Percentiles rank a stretch among this genome's conserved stretches.
Conservation (phyloP, 2,113 vertebrate species). For the Saccopteryx bilineata region DNA sequence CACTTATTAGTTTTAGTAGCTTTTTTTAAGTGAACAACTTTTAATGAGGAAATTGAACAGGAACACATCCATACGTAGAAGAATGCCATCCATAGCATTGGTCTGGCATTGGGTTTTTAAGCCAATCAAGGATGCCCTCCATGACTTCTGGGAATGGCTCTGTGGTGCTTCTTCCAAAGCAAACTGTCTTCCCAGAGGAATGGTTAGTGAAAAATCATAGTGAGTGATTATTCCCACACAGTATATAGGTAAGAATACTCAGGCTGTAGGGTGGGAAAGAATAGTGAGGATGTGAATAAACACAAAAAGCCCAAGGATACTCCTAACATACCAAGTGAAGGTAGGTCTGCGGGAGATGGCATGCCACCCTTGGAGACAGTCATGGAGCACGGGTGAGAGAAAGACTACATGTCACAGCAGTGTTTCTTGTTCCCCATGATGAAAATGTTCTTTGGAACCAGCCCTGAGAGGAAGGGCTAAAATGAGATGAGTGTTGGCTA, state of each 20-base stretch:
- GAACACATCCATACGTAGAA: background rate
- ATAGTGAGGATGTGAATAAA: conserved; percentile 8
- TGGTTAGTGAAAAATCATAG: background rate
- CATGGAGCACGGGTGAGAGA: background rate
- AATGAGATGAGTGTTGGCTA: background rate
- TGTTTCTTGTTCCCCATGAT: background rate
- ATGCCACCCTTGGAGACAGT: background rate
- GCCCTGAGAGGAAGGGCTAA: background rate
- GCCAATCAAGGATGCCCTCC: background rate
- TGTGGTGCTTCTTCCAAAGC: conserved; percentile 6
- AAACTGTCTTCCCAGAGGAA: conserved; percentile 22
- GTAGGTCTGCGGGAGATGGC: background rate
- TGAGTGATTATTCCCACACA: background rate
- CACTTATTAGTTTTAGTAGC: conserved; percentile 44
- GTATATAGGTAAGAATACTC: background rate
- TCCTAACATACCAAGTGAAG: background rate
- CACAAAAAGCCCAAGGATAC: background rate
- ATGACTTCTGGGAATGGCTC: conserved; percentile 1
- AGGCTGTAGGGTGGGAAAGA: background rate
- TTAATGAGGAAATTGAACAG: conserved; percentile 10
- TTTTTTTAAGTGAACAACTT: background rate
- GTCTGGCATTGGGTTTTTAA: conserved; percentile 30
- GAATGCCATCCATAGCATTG: background rate
- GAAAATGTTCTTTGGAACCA: background rate
- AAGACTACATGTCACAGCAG: background rate